A percentile compares a stretch with the other conserved stretches of the same genome.
phyloP scores from a whole-genome alignment of 2,797 vertebrate species.

The Linurgus olivaceus region DNA sequence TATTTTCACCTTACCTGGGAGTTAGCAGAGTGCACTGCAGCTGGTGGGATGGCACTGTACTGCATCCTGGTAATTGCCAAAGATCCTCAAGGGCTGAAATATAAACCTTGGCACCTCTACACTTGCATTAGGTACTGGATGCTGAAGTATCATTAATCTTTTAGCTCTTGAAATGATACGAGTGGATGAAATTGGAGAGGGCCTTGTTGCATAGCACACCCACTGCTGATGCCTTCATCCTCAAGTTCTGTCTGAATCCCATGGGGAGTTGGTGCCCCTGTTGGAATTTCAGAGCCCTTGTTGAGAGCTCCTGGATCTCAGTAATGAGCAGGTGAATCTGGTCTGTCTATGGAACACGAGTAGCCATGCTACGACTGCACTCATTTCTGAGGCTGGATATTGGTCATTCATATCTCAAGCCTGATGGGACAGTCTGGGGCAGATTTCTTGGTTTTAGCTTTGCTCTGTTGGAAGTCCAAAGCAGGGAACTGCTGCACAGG shows the following conservation, averaged over 20 bases:
- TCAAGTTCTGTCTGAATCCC: not conserved
- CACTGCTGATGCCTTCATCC: not conserved
- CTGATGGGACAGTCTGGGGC: not conserved
- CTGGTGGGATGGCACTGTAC: not conserved
- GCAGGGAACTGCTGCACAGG: fast-evolving
- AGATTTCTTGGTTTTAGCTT: not conserved
- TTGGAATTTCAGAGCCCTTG: not conserved
- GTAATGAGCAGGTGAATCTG: not conserved
- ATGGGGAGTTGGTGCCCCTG: not conserved
- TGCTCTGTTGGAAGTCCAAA: not conserved
- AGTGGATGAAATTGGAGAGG: not conserved
- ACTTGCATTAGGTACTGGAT: not conserved
- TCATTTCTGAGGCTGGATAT: not conserved
- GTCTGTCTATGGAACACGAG: fast-evolving
- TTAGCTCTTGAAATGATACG: conserved; percentile 26
- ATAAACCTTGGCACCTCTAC: not conserved
- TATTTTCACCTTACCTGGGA: not conserved
- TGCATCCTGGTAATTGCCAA: not conserved
- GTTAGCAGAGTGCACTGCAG: not conserved
- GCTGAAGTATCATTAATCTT: conserved; percentile 20
- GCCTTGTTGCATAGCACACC: not conserved
- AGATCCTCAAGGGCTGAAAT: not conserved
- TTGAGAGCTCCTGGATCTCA: not conserved
- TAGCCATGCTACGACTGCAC: not conserved
- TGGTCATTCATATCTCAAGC: not conserved